Percentiles rank a stretch among this genome's conserved stretches.
Evolutionary conservation across 2,113 vertebrate genomes (phyloP).

Genomic region (Indri indri): DNA sequence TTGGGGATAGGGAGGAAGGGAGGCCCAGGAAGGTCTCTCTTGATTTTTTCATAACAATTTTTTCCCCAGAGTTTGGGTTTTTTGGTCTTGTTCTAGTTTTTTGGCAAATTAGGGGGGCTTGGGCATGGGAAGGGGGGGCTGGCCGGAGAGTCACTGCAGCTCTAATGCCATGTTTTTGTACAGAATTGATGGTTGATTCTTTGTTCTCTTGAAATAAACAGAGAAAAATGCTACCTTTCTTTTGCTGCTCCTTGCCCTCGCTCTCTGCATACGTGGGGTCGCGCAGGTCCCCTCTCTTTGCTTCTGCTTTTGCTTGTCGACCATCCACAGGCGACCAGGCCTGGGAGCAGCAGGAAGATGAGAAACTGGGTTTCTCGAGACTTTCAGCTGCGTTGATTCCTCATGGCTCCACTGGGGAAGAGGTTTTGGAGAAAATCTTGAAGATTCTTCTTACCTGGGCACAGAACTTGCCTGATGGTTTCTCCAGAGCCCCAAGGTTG

Average conservation of each 20-base stretch:
- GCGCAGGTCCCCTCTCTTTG: background rate
- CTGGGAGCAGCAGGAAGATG: background rate
- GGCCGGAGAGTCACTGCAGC: background rate
- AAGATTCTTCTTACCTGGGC: background rate
- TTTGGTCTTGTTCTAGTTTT: conserved; percentile 29
- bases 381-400: background rate
- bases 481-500: background rate
- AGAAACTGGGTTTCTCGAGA: background rate
- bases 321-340: background rate
- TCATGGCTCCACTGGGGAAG: background rate
- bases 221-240: conserved; percentile 62
- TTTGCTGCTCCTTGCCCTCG: background rate
- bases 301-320: background rate
- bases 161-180: conserved; percentile 74
- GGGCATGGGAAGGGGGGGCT: background rate
- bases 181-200: conserved; percentile 74
- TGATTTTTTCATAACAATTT: conserved; percentile 52
- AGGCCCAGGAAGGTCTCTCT: background rate
- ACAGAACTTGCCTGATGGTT: background rate
- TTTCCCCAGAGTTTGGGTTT: conserved; percentile 39
- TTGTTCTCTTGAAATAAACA: conserved; percentile 81
- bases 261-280: background rate
- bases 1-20: background rate
- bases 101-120: conserved; percentile 16
- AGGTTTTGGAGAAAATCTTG: background rate